Conservation (phyloP, 1,140 invertebrate species). For the Arion vulgaris region DNA sequence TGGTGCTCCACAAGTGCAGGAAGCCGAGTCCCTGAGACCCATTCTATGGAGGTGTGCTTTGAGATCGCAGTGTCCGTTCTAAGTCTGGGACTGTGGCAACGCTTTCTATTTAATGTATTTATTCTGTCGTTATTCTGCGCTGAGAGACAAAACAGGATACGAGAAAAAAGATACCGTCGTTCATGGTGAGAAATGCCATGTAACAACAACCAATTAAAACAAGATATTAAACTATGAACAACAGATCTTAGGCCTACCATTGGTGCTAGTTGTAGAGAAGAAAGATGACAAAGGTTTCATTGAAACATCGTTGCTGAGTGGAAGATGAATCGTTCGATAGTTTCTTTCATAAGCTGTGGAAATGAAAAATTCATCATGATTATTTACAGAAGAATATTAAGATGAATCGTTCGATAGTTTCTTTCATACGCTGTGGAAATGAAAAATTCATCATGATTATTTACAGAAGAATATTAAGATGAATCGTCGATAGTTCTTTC, state of each 20-base stretch:
- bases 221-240: too few species aligned
- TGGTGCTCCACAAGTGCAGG: too few species aligned
- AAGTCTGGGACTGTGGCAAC: too few species aligned
- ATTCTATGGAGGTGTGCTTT: too few species aligned
- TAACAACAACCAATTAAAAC: too few species aligned
- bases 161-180: too few species aligned
- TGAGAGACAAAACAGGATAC: too few species aligned
- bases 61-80: too few species aligned
- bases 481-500: constrained; percentile 27
- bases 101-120: too few species aligned
- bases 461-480: neutral
- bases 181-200: too few species aligned
- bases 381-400: neutral
- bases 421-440: constrained; percentile 12
- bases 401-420: constrained; percentile 29
- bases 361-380: neutral
- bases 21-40: too few species aligned
- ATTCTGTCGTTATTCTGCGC: too few species aligned
- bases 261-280: constrained; percentile 19
- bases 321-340: constrained; percentile 27
- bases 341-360: constrained; percentile 23
- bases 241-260: neutral
- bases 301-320: constrained; percentile 6
- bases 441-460: neutral
- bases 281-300: neutral